Percentiles rank a stretch among this genome's conserved stretches.
Evolutionary conservation across 2,888 invertebrate genomes (phyloP).

Genomic region (Heliconius cydno): DNA sequence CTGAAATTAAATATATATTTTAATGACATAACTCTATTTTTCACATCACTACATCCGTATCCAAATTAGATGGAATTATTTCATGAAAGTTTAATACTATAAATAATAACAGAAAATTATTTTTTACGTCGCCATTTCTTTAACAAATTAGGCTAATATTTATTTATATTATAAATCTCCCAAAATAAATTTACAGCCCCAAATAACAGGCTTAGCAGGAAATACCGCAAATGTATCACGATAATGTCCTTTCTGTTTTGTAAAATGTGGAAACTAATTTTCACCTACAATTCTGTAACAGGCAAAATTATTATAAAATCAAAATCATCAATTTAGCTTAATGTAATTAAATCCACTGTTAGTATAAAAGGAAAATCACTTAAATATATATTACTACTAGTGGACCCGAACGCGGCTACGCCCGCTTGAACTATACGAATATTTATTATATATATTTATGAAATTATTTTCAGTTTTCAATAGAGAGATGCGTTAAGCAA

Average conservation of each 20-base stretch:
- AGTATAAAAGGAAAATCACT: background rate
- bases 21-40: background rate
- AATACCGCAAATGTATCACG: background rate
- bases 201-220: background rate
- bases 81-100: background rate
- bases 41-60: background rate
- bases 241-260: background rate
- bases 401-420: too few relatives aligned
- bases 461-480: too few relatives aligned
- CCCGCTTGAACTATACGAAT: too few relatives aligned
- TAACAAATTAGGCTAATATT: too few relatives aligned
- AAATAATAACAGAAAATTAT: too few relatives aligned
- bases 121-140: too few relatives aligned
- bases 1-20: slow-evolving; percentile 49
- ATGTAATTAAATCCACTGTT: background rate
- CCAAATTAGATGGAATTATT: background rate
- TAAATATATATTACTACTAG: background rate
- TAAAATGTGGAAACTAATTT: background rate
- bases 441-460: too few relatives aligned
- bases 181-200: background rate
- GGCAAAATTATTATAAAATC: background rate
- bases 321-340: background rate
- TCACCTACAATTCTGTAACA: background rate
- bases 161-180: background rate
- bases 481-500: too few relatives aligned